Evolutionary conservation across 2,888 invertebrate species (phyloP).

Genomic region (Xanthorhoe designata): DNA sequence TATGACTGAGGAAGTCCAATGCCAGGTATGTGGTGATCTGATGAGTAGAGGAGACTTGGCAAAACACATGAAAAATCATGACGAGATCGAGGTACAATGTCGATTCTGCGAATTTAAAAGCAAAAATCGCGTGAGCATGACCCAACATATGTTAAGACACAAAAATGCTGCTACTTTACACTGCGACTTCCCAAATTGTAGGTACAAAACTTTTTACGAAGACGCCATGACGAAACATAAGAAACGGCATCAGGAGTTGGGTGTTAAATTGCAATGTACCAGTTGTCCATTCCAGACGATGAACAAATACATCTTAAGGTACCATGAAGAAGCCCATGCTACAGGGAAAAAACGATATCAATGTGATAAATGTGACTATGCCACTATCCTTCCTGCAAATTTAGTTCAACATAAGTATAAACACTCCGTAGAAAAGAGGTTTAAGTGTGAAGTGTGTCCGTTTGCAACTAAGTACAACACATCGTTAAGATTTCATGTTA

Average conservation of each 20-base stretch:
- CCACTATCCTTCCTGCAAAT: conserved; percentile 75
- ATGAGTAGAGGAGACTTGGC: conserved; percentile 62
- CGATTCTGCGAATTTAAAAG: conserved; percentile 74
- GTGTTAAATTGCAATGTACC: conserved; percentile 72
- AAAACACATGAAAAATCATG: conserved; percentile 67
- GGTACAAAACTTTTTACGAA: conserved; percentile 73
- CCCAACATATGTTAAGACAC: conserved; percentile 74
- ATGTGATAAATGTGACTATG: conserved; percentile 78
- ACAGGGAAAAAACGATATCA: conserved; percentile 73
- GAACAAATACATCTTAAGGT: conserved; percentile 77
- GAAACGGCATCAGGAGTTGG: conserved; percentile 65
- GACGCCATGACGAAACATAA: conserved; percentile 76
- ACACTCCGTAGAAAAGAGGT: conserved; percentile 75
- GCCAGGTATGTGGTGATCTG: conserved; percentile 73
- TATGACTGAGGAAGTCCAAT: conserved; percentile 63
- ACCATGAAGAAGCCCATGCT: conserved; percentile 76
- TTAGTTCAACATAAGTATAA: conserved; percentile 80
- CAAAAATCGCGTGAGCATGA: conserved; percentile 65
- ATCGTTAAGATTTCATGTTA: conserved; percentile 77
- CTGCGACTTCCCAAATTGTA: conserved; percentile 68
- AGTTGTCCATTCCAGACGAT: conserved; percentile 77
- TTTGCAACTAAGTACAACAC: conserved; percentile 81
- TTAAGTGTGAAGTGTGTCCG: conserved; percentile 79
- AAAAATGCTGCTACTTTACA: conserved; percentile 70
- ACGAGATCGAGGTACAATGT: conserved; percentile 59